phyloP scores from a whole-genome alignment of 2,888 invertebrate species.

The Diarsia rubi region DNA sequence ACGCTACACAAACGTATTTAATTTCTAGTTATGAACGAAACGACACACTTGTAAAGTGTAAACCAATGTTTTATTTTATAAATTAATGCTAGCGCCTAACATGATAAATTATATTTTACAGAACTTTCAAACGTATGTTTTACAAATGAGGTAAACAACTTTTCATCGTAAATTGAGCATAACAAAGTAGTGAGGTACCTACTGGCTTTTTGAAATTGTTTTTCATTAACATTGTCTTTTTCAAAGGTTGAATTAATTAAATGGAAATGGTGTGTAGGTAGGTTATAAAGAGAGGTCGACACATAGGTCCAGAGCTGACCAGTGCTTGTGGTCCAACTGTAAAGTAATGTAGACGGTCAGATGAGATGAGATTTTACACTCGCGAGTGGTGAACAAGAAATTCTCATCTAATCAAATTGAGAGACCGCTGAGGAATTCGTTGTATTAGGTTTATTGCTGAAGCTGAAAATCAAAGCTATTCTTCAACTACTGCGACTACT shows the following conservation, averaged over 20 bases:
- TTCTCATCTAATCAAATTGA: conserved; percentile 42
- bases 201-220: conserved; percentile 41
- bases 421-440: conserved; percentile 7
- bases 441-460: conserved; percentile 4
- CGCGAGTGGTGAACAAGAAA: conserved; percentile 22
- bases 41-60: not conserved
- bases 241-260: conserved; percentile 40
- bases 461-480: conserved; percentile 17
- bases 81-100: not conserved
- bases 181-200: conserved; percentile 30
- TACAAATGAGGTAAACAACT: conserved; percentile 35
- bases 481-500: not conserved
- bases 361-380: not conserved
- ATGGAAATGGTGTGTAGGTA: conserved; percentile 16
- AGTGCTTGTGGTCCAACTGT: conserved; percentile 6
- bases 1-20: not conserved
- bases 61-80: not conserved
- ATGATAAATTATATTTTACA: not conserved
- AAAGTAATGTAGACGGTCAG: not conserved
- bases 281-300: not conserved
- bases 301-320: not conserved
- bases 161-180: conserved; percentile 34
- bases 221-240: conserved; percentile 34
- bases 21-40: conserved; percentile 1
- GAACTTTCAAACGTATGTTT: conserved; percentile 29